These are phyloP conservation scores for Torymus tubicola DNA, from an alignment of 2,888 invertebrate species.

Conservation along the genomic window DNA sequence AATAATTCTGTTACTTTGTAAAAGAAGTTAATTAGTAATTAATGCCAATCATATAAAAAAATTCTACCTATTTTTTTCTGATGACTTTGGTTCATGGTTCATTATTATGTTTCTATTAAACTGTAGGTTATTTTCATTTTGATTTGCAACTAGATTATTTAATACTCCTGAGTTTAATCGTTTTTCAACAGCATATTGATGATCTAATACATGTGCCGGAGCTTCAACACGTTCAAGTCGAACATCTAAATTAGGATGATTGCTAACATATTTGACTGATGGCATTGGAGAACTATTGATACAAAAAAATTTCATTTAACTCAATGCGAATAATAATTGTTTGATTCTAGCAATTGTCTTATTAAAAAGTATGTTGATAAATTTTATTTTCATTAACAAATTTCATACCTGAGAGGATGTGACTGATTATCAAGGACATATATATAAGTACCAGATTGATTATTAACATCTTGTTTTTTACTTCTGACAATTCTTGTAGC, in stretches of 20 bases:
- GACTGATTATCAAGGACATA: too few relatives aligned
- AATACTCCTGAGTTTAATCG: not conserved
- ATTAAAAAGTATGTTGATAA: too few relatives aligned
- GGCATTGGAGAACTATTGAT: not conserved
- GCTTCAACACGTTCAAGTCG: slow-evolving; percentile 15
- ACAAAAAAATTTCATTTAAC: not conserved
- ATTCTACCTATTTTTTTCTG: not conserved
- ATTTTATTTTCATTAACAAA: too few relatives aligned
- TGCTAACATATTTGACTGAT: not conserved
- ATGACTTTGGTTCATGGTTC: not conserved
- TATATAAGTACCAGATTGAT: too few relatives aligned
- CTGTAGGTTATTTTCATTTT: not conserved
- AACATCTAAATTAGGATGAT: slow-evolving; percentile 28
- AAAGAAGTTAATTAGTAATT: not conserved
- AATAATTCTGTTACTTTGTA: too few relatives aligned
- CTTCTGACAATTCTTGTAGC: too few relatives aligned
- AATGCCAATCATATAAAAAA: not conserved
- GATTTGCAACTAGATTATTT: not conserved
- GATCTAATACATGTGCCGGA: slow-evolving; percentile 43
- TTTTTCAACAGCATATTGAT: slow-evolving; percentile 35
- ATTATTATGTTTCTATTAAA: not conserved
- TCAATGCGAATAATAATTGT: too few relatives aligned
- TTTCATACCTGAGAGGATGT: too few relatives aligned
- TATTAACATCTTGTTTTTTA: too few relatives aligned
- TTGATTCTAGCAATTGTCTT: too few relatives aligned